phyloP scores from a whole-genome alignment of 2,888 invertebrate species.

The Mesorhabditis sp. region DNA sequence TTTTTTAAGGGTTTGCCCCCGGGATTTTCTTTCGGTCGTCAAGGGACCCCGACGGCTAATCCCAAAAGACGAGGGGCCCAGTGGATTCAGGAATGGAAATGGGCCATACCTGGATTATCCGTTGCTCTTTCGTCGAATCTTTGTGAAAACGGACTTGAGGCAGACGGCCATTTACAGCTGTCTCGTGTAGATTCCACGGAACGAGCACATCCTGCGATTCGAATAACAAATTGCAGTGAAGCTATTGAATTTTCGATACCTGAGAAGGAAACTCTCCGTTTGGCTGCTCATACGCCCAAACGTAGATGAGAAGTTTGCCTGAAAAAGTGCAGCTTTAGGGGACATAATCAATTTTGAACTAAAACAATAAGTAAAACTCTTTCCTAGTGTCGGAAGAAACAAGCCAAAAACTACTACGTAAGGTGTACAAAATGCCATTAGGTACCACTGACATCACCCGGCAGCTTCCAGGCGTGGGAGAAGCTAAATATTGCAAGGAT shows the following conservation, averaged over 20 bases:
- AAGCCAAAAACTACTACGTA: too few relatives aligned
- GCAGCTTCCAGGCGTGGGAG: too few relatives aligned
- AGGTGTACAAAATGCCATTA: too few relatives aligned
- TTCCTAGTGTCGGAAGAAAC: too few relatives aligned
- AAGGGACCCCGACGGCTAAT: too few relatives aligned
- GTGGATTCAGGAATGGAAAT: not conserved
- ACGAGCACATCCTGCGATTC: constrained; percentile 47
- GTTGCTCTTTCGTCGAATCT: constrained; percentile 51
- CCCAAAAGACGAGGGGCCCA: too few relatives aligned
- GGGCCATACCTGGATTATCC: constrained; percentile 40
- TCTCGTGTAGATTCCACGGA: constrained; percentile 53
- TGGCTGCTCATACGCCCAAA: constrained; percentile 94
- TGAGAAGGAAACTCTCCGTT: constrained; percentile 62
- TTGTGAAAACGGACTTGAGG: constrained; percentile 49
- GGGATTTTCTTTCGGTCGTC: too few relatives aligned
- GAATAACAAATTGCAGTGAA: not conserved
- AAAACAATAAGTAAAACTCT: too few relatives aligned
- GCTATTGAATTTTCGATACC: not conserved
- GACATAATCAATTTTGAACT: too few relatives aligned
- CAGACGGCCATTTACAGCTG: constrained; percentile 37
- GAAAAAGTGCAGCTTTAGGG: constrained; percentile 66
- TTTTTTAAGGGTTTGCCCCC: too few relatives aligned
- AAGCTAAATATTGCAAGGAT: too few relatives aligned
- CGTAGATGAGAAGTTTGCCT: constrained; percentile 83
- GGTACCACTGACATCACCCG: too few relatives aligned